Evolutionary conservation across 2,113 vertebrate genomes (phyloP), one percentile per base, ranked within the genome.

Genomic region (Larimichthys crocea): DNA sequence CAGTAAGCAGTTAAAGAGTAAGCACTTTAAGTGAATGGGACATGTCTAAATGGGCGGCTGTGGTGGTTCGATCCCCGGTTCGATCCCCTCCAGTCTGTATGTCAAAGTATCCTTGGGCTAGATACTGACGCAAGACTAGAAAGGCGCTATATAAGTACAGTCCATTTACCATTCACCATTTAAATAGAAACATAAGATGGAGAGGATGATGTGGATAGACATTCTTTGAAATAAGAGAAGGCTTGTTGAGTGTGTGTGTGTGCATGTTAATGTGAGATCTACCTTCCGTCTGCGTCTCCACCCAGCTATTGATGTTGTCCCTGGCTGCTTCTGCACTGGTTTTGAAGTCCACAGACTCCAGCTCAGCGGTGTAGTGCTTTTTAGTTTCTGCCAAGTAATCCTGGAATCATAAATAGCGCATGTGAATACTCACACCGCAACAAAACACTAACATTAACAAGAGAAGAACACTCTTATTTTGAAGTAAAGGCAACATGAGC

Each of bases 271-370:
- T 72, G 20, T 48, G n/a, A 57, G 5, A 50, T 35, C 19, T 62
- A 95, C 94, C 88, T 78, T 92, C 76, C 3, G 94, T 95, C 48
- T 94, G 73, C 52, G 93, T 74, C 74, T 95, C 90, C 78, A 95
- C 95, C 94, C 95, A 95, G 78, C 1, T 77, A 59, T 95, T 95
- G 68, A 95, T 95, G 44, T 90, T 63, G 53, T 78, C 5, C 15
- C 94, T 92, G 79, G 86, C 84, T 0, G 62, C 68, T 26, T 94
- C 92, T 11, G 82, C 20, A 0, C 35, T 71, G 10, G 1, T 35
- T 17, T 2, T 29, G 53, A 95, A 95, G 84, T 95, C 90, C 68
- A 92, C 92, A 29, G 89, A 20, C 84, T 94, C 86, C 70, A 95
- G 80, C 5, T 93, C 90, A 14, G 94, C 90, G 0, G 74, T 26